Percentiles rank a stretch among this genome's conserved stretches.
These are phyloP conservation scores for Mya arenaria DNA, from an alignment of 1,140 invertebrate species.

Conservation along the genomic window DNA sequence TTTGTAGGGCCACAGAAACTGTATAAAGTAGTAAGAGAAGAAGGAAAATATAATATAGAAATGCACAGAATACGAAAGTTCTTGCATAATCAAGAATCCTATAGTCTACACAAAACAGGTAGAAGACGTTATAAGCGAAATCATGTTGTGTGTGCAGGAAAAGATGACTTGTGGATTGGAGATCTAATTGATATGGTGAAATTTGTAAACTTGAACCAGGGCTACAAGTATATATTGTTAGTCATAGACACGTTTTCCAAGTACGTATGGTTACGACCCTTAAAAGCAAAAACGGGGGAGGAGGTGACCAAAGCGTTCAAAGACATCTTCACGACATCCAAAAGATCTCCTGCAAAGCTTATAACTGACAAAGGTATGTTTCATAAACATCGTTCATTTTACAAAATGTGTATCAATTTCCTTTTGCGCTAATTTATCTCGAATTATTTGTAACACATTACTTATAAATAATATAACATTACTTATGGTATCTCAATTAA, in stretches of 20 bases:
- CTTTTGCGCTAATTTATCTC: not conserved
- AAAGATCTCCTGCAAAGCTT: not conserved
- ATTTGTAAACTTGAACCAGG: slow-evolving; percentile 3
- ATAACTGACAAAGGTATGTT: slow-evolving; percentile 15
- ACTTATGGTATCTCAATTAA: not conserved
- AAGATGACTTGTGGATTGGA: not conserved
- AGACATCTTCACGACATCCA: not conserved
- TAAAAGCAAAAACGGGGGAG: slow-evolving; percentile 11
- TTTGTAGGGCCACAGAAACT: slow-evolving; percentile 27
- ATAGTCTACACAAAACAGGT: slow-evolving; percentile 22
- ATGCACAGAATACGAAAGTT: slow-evolving; percentile 8
- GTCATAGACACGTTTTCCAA: not conserved
- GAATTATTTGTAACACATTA: not conserved
- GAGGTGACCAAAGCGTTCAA: slow-evolving; percentile 7
- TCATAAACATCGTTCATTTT: not conserved
- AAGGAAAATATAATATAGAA: slow-evolving; percentile 13
- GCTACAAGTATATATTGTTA: not conserved
- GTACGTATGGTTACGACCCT: not conserved
- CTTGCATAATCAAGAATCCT: slow-evolving; percentile 6
- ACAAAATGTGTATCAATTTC: not conserved
- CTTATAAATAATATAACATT: not conserved
- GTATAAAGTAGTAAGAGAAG: slow-evolving; percentile 31
- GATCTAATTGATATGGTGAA: slow-evolving; percentile 22
- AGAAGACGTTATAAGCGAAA: no score
- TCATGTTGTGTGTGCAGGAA: no score